A percentile compares a stretch with the other conserved stretches of the same genome.
Evolutionary conservation across 2,888 invertebrate species (phyloP).

Genomic region (Agriotes lineatus): DNA sequence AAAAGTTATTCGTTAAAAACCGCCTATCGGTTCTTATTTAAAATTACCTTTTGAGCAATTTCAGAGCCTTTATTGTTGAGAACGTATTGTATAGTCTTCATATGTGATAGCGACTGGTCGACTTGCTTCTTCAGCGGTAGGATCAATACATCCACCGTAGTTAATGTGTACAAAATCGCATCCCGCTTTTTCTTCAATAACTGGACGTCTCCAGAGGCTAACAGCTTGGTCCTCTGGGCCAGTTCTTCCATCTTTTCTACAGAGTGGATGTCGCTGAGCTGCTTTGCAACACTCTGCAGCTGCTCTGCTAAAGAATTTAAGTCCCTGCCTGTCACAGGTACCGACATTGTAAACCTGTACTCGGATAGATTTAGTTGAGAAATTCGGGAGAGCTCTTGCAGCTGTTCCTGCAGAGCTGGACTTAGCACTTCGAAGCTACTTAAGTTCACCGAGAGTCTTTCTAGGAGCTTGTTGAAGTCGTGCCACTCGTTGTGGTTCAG

Average conservation of each 20-base stretch:
- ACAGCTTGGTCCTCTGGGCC: constrained; percentile 73
- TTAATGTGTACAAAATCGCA: constrained; percentile 80
- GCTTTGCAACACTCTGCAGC: constrained; percentile 72
- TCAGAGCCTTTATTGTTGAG: constrained; percentile 79
- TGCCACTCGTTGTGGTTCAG: constrained; percentile 76
- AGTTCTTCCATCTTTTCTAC: constrained; percentile 81
- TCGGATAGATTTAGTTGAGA: constrained; percentile 73
- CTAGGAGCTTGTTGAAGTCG: constrained; percentile 70
- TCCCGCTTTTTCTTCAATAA: constrained; percentile 79
- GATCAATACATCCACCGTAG: constrained; percentile 80
- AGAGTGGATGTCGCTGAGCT: constrained; percentile 78
- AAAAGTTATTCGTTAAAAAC: no score
- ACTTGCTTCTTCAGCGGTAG: constrained; percentile 79
- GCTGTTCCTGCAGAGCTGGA: constrained; percentile 69
- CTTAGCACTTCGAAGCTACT: constrained; percentile 72
- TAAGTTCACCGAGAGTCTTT: constrained; percentile 69
- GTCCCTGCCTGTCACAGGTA: constrained; percentile 74
- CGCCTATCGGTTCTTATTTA: no score
- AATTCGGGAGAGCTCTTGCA: constrained; percentile 71
- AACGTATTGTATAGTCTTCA: constrained; percentile 83
- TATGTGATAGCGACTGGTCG: constrained; percentile 80
- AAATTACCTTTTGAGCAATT: constrained; percentile 78
- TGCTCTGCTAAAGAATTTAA: constrained; percentile 75
- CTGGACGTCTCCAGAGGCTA: constrained; percentile 75
- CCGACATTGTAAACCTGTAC: constrained; percentile 70